Conservation (phyloP, 2,113 vertebrate genomes). For the Perca flavescens region DNA sequence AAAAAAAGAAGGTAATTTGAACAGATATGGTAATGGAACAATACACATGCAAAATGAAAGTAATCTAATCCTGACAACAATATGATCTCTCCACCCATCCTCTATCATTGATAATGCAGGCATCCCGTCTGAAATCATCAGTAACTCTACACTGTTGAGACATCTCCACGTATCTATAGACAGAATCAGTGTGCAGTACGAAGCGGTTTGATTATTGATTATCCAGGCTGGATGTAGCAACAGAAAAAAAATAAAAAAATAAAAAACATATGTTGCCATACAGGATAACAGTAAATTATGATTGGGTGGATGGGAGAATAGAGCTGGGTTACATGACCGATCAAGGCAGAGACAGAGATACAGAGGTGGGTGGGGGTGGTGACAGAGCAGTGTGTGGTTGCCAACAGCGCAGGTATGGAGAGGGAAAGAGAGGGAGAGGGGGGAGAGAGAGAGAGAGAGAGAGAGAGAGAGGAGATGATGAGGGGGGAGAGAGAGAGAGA, state of each 20-base stretch:
- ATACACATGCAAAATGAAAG: constrained; percentile 75
- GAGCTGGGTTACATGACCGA: constrained; percentile 61
- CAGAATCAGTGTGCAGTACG: constrained; percentile 30
- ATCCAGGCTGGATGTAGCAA: constrained; percentile 37
- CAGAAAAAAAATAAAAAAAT: not conserved
- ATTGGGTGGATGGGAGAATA: constrained; percentile 36
- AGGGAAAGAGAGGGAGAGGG: too few relatives aligned
- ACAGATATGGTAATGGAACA: constrained; percentile 30
- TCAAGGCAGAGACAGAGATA: constrained; percentile 46
- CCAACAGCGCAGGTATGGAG: constrained; percentile 28
- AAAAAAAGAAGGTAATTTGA: constrained; percentile 17
- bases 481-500: too few relatives aligned
- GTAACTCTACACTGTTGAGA: not conserved
- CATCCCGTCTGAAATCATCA: constrained; percentile 27
- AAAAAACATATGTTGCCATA: constrained; percentile 32
- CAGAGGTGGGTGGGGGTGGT: constrained; percentile 19
- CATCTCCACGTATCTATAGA: constrained; percentile 13
- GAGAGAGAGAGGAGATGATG: constrained; percentile 11
- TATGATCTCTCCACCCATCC: constrained; percentile 24
- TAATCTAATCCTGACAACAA: constrained; percentile 15
- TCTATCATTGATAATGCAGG: constrained; percentile 4
- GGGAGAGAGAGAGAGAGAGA: too few relatives aligned
- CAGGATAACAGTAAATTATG: constrained; percentile 27
- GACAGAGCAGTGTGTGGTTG: constrained; percentile 38
- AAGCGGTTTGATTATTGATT: constrained; percentile 25